Conservation (phyloP, 2,888 invertebrate genomes). For the Lepidonotus clava region DNA sequence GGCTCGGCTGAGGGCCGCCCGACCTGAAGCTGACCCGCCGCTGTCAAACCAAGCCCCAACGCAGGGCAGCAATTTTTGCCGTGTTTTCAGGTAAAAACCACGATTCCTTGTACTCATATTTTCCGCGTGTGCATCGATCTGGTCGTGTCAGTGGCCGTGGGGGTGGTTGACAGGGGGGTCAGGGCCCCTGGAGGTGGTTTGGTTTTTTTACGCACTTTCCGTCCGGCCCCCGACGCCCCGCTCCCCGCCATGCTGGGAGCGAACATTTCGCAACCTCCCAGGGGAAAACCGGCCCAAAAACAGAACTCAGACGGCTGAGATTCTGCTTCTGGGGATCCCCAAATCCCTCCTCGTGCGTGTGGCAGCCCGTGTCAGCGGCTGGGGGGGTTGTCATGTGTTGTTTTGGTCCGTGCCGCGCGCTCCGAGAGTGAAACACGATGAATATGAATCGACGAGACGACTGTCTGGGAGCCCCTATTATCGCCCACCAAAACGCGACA, state of each 20-base stretch:
- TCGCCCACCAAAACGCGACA: conserved; percentile 43
- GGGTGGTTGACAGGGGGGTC: not conserved
- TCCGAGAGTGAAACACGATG: not conserved
- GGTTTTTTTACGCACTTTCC: conserved; percentile 40
- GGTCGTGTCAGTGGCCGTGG: not conserved
- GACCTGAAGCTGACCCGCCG: conserved; percentile 46
- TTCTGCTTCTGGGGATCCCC: not conserved
- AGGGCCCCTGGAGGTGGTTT: not conserved
- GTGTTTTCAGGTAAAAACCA: conserved; percentile 41
- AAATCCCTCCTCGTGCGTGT: not conserved
- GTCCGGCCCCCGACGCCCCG: not conserved
- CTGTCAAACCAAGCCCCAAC: conserved; percentile 15
- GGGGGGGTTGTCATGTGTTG: not conserved
- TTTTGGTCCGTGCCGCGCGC: not conserved
- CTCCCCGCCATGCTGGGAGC: not conserved
- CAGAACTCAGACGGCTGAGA: not conserved
- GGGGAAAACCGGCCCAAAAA: not conserved
- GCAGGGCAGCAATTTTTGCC: conserved; percentile 3
- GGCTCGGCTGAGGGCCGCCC: not conserved
- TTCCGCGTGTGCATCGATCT: not conserved
- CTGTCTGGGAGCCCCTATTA: conserved; percentile 36
- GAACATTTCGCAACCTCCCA: not conserved
- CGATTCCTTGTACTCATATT: not conserved
- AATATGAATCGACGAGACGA: conserved; percentile 41
- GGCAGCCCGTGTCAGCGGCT: not conserved